Evolutionary conservation across 2,888 invertebrate genomes (phyloP), one percentile per base, ranked within the genome.

Genomic region (Salpingus planirostris): DNA sequence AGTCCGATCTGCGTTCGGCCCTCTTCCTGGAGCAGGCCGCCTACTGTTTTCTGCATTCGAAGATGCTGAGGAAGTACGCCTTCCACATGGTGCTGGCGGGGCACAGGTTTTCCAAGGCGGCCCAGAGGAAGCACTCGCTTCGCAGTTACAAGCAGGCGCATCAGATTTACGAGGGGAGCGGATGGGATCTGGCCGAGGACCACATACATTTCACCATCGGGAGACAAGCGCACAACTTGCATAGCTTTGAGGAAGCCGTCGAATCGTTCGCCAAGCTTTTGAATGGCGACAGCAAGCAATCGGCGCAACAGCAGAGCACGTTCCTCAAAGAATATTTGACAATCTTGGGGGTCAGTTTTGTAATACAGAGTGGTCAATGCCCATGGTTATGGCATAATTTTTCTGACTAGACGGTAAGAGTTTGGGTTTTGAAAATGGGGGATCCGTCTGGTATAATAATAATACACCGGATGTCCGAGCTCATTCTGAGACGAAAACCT

Each of bases 61-160:
- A 72, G 31, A 84, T 90, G 83, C 76, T 84, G 46, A 73, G 95
- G 30, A 96, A 96, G 64, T 95, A 91, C 61, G 89, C 95, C 10
- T 93, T 97, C 64, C 93, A 97, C 57, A 86, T 92, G 73, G 93
- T 97, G 11, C 70, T 98, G 12, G 89, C 97, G 11, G 97, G 97
- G 0, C 93, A 98, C 65, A 73, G 97, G 35, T 96, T 83, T 65
- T 89, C 87, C 7, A 92, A 95, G 62, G 86, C 91, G 8, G 88
- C 88, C 0, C 92, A 95, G 64, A 77, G 86, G 43, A 87, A 83
- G 60, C 96, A 96, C 67, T 88, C 93, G 0, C 73, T 93, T 38
- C 71, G 93, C 45, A 89, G 91, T 54, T 96, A 96, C 57, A 80
- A 80, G 42, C 92, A 92, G 64, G 92, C 95, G 5, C 80, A 86